phyloP scores from a whole-genome alignment of 2,113 vertebrate species.

The Bucco capensis region DNA sequence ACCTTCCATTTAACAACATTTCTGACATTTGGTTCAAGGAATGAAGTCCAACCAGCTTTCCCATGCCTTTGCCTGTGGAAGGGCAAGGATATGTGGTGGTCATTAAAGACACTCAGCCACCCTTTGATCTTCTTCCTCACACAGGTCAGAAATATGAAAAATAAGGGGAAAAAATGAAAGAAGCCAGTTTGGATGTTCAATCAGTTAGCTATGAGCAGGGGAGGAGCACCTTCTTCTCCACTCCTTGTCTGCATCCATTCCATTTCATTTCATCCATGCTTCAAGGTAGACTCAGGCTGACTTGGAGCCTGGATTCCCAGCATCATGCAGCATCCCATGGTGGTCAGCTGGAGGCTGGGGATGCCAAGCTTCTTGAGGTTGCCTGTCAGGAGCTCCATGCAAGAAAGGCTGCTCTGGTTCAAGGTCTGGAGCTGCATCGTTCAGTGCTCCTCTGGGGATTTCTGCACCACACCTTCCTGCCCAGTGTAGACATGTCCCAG shows the following conservation, averaged over 20 bases:
- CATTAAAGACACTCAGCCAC: neutral
- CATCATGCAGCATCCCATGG: rapidly evolving
- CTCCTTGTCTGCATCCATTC: neutral
- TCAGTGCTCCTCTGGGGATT: neutral
- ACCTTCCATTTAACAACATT: conserved; percentile 63
- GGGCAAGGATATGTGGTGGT: neutral
- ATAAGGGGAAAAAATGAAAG: neutral
- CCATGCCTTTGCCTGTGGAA: conserved; percentile 12
- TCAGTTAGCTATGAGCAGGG: neutral
- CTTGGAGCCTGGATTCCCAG: neutral
- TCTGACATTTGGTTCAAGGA: conserved; percentile 44
- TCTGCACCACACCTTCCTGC: conserved; percentile 60
- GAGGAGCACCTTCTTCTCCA: neutral
- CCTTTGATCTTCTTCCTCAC: conserved; percentile 27
- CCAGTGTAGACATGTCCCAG: conserved; percentile 55
- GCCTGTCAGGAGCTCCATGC: neutral
- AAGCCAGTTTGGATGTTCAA: neutral
- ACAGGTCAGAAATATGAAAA: conserved; percentile 22
- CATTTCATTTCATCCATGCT: neutral
- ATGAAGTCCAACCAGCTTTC: conserved; percentile 47
- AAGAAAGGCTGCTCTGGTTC: neutral
- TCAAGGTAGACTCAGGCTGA: neutral
- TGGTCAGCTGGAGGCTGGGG: neutral
- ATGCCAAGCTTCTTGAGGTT: neutral
- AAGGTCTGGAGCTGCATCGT: neutral